Evolutionary conservation across 1,140 invertebrate species (phyloP).

Genomic region (Neomicropteryx cornuta): DNA sequence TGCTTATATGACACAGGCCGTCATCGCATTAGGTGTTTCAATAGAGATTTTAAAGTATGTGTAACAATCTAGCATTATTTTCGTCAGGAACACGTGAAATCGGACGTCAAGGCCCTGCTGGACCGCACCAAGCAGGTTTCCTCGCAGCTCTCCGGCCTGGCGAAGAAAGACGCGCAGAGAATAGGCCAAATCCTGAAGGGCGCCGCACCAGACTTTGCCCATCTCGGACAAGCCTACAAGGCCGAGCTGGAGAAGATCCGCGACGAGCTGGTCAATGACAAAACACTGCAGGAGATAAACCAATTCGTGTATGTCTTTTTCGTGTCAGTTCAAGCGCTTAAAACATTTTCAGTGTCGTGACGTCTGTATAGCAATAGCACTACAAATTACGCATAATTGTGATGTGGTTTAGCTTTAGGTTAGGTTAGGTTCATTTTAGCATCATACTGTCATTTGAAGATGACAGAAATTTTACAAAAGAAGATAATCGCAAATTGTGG

Average conservation of each 20-base stretch:
- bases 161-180: slow-evolving; percentile 27
- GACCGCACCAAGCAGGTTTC: slow-evolving; percentile 19
- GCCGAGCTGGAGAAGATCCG: slow-evolving; percentile 47
- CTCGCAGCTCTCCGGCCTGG: slow-evolving; percentile 24
- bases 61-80: not conserved
- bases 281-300: slow-evolving; percentile 50
- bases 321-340: too few species aligned
- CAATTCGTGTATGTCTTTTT: slow-evolving; percentile 43
- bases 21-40: too few species aligned
- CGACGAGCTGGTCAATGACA: slow-evolving; percentile 52
- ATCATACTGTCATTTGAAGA: too few species aligned
- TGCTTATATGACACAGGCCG: too few species aligned
- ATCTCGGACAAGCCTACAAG: slow-evolving; percentile 43
- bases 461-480: too few species aligned
- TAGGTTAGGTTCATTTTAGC: too few species aligned
- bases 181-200: slow-evolving; percentile 37
- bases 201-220: slow-evolving; percentile 46
- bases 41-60: too few species aligned
- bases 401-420: too few species aligned
- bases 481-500: too few species aligned
- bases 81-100: slow-evolving; percentile 22
- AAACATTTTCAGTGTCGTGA: too few species aligned
- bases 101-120: slow-evolving; percentile 22
- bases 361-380: too few species aligned
- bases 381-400: too few species aligned